Evolutionary conservation across 2,888 invertebrate genomes (phyloP).

Genomic region (Melipona beecheii): DNA sequence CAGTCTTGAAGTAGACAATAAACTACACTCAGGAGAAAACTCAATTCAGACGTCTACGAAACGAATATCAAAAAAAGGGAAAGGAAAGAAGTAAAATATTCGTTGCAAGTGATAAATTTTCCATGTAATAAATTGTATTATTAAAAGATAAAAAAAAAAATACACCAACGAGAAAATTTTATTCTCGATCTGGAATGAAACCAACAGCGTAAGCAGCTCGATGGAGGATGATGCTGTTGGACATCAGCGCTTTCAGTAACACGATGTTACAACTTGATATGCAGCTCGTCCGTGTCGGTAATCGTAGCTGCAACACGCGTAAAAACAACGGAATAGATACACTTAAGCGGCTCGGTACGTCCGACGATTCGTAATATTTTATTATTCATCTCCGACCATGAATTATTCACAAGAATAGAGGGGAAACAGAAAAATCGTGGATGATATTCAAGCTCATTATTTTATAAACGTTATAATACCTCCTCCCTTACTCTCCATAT

Average conservation of each 20-base stretch:
- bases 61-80: background rate
- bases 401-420: conserved; percentile 49
- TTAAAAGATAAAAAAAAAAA: background rate
- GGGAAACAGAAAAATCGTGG: conserved; percentile 15
- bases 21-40: background rate
- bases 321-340: conserved; percentile 23
- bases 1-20: background rate
- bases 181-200: background rate
- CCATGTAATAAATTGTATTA: background rate
- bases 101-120: background rate
- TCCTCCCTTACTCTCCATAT: conserved; percentile 1
- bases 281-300: background rate
- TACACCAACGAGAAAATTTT: background rate
- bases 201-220: background rate
- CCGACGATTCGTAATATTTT: conserved; percentile 36
- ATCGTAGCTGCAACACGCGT: conserved; percentile 7
- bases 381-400: conserved; percentile 54
- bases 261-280: background rate
- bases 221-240: background rate
- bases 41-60: background rate
- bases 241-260: background rate
- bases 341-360: conserved; percentile 1
- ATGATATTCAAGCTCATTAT: conserved; percentile 57
- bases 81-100: background rate
- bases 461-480: conserved; percentile 41